Conservation (phyloP, 2,113 vertebrate genomes). For the Paedocypris sp. region DNA sequence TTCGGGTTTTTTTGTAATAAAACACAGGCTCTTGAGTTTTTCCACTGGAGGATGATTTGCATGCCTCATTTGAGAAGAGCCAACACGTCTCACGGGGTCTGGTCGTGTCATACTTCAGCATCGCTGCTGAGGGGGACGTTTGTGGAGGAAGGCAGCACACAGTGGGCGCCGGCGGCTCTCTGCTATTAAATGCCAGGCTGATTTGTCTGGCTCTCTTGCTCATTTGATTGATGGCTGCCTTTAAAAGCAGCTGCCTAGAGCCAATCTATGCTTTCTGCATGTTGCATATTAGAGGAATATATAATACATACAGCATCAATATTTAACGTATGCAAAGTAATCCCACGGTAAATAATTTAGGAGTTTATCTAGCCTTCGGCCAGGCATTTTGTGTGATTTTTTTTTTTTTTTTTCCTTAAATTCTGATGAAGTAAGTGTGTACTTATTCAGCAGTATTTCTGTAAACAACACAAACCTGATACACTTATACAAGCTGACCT, state of each 20-base stretch:
- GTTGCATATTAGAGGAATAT: neutral
- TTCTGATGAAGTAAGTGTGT: neutral
- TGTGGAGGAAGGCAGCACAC: constrained; percentile 6
- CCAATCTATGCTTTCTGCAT: neutral
- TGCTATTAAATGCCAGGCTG: constrained; percentile 14
- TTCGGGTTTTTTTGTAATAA: no score
- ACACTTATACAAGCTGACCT: no score
- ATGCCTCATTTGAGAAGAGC: constrained; percentile 28
- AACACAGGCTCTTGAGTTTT: neutral
- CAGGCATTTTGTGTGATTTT: neutral
- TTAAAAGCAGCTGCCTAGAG: neutral
- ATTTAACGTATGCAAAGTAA: neutral
- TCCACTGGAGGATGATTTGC: neutral
- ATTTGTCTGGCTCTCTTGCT: constrained; percentile 7
- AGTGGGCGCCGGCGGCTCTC: neutral
- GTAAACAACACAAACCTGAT: neutral
- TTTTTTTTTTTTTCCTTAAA: neutral
- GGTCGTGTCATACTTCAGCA: constrained; percentile 7
- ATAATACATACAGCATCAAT: neutral
- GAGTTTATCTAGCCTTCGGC: neutral
- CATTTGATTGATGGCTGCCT: constrained; percentile 28
- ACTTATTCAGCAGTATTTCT: neutral
- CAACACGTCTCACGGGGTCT: constrained; percentile 13
- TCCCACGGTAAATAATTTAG: constrained; percentile 12
- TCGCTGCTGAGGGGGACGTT: constrained; percentile 10